These are phyloP conservation scores for Hozukius guyotensis DNA, from an alignment of 2,797 vertebrate species.

Conservation along the genomic window DNA sequence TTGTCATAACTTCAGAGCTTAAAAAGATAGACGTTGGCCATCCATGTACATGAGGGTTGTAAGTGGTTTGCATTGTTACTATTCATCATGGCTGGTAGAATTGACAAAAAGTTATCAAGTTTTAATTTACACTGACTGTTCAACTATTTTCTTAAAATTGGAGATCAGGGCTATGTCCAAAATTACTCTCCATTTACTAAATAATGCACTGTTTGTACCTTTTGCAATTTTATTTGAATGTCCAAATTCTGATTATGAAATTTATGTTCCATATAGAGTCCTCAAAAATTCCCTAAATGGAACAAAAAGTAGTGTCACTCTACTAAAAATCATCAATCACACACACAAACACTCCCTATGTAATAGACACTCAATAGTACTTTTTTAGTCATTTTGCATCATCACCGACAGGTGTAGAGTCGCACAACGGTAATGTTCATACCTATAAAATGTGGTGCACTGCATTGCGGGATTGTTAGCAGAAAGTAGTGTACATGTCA, in stretches of 20 bases:
- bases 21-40: not conserved
- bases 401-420: no score
- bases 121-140: not conserved
- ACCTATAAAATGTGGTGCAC: not conserved
- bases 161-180: not conserved
- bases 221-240: not conserved
- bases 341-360: no score
- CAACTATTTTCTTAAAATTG: no score
- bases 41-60: not conserved
- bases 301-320: no score
- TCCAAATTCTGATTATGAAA: not conserved
- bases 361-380: not conserved
- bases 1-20: not conserved
- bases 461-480: not conserved
- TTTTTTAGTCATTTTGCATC: not conserved
- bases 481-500: no score
- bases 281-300: not conserved
- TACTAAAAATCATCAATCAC: not conserved
- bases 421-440: not conserved
- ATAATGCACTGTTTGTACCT: not conserved
- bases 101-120: not conserved
- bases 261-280: not conserved
- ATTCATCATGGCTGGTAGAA: not conserved
- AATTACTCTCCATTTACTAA: not conserved
- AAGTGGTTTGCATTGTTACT: not conserved